phyloP scores from a whole-genome alignment of 2,888 invertebrate genomes.

The Volucella inanis region DNA sequence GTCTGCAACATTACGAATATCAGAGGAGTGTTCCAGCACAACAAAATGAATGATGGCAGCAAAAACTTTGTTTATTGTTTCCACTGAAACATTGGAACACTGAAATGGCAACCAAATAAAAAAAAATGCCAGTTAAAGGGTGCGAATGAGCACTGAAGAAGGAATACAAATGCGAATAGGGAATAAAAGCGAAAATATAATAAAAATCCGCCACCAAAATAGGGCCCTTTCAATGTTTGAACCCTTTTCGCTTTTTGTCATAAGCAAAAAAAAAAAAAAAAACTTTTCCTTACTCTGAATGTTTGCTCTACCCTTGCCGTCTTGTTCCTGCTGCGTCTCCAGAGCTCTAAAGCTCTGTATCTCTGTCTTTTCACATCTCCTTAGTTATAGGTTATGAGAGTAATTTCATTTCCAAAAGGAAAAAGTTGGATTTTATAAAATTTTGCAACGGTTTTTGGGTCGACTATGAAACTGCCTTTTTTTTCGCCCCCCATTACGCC shows the following conservation, averaged over 20 bases:
- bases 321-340: no score
- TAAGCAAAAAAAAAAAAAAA: background rate
- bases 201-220: background rate
- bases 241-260: slow-evolving; percentile 36
- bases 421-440: slow-evolving; percentile 22
- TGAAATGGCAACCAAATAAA: slow-evolving; percentile 33
- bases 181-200: no score
- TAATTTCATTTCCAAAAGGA: slow-evolving; percentile 34
- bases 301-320: background rate
- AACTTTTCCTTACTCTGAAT: slow-evolving; percentile 3
- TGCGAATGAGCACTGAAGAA: slow-evolving; percentile 21
- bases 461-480: background rate
- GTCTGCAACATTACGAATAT: slow-evolving; percentile 50
- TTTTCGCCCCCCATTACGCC: background rate
- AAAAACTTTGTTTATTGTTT: slow-evolving; percentile 65
- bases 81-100: slow-evolving; percentile 13
- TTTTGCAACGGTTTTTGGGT: slow-evolving; percentile 4
- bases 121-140: slow-evolving; percentile 37
- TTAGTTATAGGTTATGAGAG: slow-evolving; percentile 8
- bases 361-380: no score
- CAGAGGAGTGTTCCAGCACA: slow-evolving; percentile 23
- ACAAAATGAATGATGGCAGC: slow-evolving; percentile 66
- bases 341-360: no score
- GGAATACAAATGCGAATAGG: slow-evolving; percentile 9
- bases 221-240: slow-evolving; percentile 40